Base-by-base conservation (phyloP, 37 sponge, comb jelly and placozoan species). In the Halisarca cf. caerulea region DNA sequence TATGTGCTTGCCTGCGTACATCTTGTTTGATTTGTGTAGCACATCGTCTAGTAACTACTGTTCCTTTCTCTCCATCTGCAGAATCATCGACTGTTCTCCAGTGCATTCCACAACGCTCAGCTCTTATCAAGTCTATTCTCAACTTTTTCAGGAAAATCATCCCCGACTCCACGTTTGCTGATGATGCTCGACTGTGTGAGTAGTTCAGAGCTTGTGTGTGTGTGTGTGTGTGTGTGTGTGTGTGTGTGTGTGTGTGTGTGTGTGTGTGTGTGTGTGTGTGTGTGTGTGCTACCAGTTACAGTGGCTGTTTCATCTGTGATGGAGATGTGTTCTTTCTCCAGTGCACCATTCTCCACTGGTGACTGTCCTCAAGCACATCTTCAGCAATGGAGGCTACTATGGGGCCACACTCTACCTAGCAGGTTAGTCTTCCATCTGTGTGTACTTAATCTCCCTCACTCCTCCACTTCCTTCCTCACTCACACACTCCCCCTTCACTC, bases 311-410 rank as follows among this genome's bases (percentile, higher is more conserved):
- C n/a, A n/a, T n/a, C n/a, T n/a, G n/a, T 47, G 9, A 47, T 85
- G n/a, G 25, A 3, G 18, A 25, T 45, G 34, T 51, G 7, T 53
- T 4, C 58, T 3, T 84, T 3, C 62, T 20, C 41, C 78, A 98
- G 95, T 98, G 64, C 92, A 93, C 78, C 93, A 95, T 43, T 90
- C 92, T 2, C 91, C 96, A 14, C 89, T 98, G 47, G 94, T 93
- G 0, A 27, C 32, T 0, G 94, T 94, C 7, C 89, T 98, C 32
- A 93, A 93, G 69, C 98, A 98, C 83, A 91, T 98, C 59, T 88
- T 95, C 84, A 98, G 98, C 64, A 95, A 95, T 84, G 92, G 92
- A 35, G 94, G 95, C 82, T 98, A 95, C 86, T 98, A 98, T 43
- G 98, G 98, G 0, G 89, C 98, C 15, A 89, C 98, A 3, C 91